Evolutionary conservation across 2,113 vertebrate species (phyloP).

Genomic region (Halcyon senegalensis): DNA sequence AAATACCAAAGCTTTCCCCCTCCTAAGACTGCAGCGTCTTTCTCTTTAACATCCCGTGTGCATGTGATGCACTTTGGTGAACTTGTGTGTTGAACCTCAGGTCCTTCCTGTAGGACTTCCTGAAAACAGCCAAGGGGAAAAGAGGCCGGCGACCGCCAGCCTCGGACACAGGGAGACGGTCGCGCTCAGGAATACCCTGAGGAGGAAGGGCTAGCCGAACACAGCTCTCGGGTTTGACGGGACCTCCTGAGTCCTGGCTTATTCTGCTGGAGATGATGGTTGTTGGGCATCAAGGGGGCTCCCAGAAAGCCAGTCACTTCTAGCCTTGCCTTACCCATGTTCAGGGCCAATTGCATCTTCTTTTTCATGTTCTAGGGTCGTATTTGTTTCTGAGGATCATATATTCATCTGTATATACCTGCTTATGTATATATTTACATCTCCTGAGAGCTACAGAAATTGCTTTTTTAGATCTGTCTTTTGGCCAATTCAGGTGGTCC

Average conservation of each 20-base stretch:
- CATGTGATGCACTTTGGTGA: neutral
- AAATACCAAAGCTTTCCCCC: neutral
- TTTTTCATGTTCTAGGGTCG: neutral
- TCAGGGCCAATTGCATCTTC: neutral
- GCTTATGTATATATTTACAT: neutral
- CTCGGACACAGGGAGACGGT: neutral
- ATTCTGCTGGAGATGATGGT: neutral
- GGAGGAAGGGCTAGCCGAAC: neutral
- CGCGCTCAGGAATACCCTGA: neutral
- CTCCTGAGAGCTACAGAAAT: neutral
- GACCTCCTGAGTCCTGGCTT: neutral
- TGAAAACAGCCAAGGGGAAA: conserved; percentile 10
- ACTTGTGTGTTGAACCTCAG: neutral
- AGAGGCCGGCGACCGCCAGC: neutral
- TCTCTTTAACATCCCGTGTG: neutral
- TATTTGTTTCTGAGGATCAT: neutral
- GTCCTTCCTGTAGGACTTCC: conserved; percentile 60
- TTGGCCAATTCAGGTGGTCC: neutral
- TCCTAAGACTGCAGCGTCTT: neutral
- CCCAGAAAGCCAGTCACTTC: neutral
- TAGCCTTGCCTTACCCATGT: neutral
- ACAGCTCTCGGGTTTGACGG: neutral
- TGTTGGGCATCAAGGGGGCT: neutral
- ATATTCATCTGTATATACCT: neutral
- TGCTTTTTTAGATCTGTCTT: neutral